phyloP scores from a whole-genome alignment of 2,797 vertebrate species.

The Heterohyrax brucei region DNA sequence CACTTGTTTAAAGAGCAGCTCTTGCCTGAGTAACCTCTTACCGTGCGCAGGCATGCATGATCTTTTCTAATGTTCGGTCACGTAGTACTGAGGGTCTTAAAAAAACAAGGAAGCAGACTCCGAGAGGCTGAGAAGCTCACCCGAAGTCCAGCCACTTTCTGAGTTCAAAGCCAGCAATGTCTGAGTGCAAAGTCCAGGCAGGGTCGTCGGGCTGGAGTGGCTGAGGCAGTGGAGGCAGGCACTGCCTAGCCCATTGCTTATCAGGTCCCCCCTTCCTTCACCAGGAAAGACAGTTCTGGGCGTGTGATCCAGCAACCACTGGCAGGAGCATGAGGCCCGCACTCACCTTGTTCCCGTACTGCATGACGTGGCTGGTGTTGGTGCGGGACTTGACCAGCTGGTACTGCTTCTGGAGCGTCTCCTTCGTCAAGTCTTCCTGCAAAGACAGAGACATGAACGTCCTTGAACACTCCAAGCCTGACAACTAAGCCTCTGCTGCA shows the following conservation, averaged over 20 bases:
- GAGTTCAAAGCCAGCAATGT: background rate
- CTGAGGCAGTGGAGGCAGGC: rapidly evolving
- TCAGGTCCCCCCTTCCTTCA: rapidly evolving
- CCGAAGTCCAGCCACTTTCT: background rate
- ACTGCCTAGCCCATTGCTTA: background rate
- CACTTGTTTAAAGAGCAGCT: rapidly evolving
- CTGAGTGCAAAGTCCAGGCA: background rate
- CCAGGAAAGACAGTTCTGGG: background rate
- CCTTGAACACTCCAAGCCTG: rapidly evolving
- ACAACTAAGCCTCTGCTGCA: rapidly evolving
- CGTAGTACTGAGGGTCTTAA: background rate
- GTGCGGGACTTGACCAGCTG: conserved; percentile 95
- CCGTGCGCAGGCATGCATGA: rapidly evolving
- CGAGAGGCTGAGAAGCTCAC: background rate
- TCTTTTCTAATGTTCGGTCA: background rate
- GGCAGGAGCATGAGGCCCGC: rapidly evolving
- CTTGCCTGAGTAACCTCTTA: rapidly evolving
- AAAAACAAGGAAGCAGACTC: background rate
- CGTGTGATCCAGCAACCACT: rapidly evolving
- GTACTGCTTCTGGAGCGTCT: conserved; percentile 96
- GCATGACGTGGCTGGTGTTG: conserved; percentile 98
- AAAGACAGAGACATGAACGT: background rate
- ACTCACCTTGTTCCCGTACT: conserved; percentile 97
- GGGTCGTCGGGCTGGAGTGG: background rate
- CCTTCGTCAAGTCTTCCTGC: conserved; percentile 96